Base-by-base conservation (phyloP, 2,797 vertebrate species). In the Acipenser transmontanus region DNA sequence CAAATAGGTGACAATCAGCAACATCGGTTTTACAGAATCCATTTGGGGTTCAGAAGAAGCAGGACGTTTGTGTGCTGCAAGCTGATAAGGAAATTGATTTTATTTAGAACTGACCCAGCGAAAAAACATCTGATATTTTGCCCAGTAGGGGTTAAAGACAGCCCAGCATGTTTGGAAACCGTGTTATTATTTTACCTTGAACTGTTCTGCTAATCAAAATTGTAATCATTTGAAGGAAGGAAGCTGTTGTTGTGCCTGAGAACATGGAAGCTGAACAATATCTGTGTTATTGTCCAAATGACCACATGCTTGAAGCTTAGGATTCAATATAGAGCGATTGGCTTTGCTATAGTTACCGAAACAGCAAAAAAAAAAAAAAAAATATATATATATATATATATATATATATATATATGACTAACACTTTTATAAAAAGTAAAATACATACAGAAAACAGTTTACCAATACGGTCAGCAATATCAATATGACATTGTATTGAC, bases 111-210 rank as follows among this genome's bases (percentile, higher is more conserved):
- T 57, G 54, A 57, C 7, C 1, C 54, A n/a, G 54, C 14, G 12
- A 57, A 57, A 34, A 34, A 88, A 78, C 82, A 84, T 85, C 74
- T 82, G 79, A 73, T 73, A 63, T 69, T 56, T 49, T 67, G 73
- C 76, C 78, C 80, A 73, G 73, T 69, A 70, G 69, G 78, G 69
- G 77, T 80, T 82, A 81, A 83, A 80, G 74, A 71, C 78, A 83
- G 68, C 67, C 74, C 62, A 71, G 59, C 0, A 62, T 6, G 69
- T 72, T 76, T 77, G 69, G 73, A 77, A 69, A 68, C 0, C 2
- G 71, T 47, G 78, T 77, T 78, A 74, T 78, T 79, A 67, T 71
- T 78, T 85, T 72, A 77, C 73, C 75, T 80, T 84, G 78, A 84
- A 80, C 76, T 59, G 47, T 0, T 0, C 6, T 11, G 70, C 77